Base-by-base conservation (phyloP, 2,797 vertebrate genomes). In the Leptodactylus fallax region DNA sequence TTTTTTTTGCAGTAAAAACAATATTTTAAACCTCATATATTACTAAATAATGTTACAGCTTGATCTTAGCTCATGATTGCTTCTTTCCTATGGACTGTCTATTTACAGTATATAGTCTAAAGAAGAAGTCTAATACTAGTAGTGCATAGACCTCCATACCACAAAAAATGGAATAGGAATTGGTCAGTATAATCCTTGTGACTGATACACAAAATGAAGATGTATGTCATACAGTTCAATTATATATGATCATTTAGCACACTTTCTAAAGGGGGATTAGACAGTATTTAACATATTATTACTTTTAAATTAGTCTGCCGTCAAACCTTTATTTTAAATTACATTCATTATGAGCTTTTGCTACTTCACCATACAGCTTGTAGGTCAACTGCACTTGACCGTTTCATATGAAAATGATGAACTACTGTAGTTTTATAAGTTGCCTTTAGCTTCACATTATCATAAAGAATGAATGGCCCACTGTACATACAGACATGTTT, bases 371-470 rank as follows among this genome's bases (percentile, higher is more conserved):
- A 77, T 76, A 27, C 55, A n/a, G 80, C 79, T 61, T 25, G 12
- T 53, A 77, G 60, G 71, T 77, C 16, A 83, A 82, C 56, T 63
- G 8, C 56, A 77, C 27, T 83, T 77, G 79, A 61, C 58, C 58
- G 51, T 67, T 83, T 14, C 14, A 65, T 69, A 19, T 65, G 65
- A 77, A 82, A 87, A 82, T 65, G 16, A 83, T 82, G 25, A 23
- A 76, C 36, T 72, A 36, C 76, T 23, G n/a, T 65, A 55, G 58
- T 56, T 77, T 53, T 61, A 17, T 36, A 83, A 55, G 79, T 83
- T 47, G 86, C 86, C 80, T 81, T 21, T 61, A 60, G 80, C 71
- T 83, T 77, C 80, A 83, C 69, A 87, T 87, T 88, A 85, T 80
- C 82, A 80, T 88, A 80, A 88, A 80, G 65, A 85, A 88, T 85